Conservation (phyloP, 2,113 vertebrate genomes). For the Nycticorax nycticorax region DNA sequence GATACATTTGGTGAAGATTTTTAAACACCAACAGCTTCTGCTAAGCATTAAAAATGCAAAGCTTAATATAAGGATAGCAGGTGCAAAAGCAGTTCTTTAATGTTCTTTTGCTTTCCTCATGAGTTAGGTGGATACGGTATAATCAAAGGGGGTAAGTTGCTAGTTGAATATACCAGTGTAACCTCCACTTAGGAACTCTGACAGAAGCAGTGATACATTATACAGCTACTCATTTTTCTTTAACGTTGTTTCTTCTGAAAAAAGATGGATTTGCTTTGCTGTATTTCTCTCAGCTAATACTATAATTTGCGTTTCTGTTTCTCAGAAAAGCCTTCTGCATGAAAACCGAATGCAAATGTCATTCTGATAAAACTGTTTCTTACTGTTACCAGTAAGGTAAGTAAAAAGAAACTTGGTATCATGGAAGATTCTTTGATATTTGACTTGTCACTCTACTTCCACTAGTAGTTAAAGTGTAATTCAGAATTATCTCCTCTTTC, state of each 20-base stretch:
- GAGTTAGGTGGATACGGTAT: not conserved
- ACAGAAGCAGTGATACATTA: not conserved
- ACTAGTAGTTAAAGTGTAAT: not conserved
- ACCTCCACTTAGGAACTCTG: not conserved
- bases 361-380: not conserved
- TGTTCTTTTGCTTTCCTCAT: not conserved
- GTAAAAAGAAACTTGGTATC: not conserved
- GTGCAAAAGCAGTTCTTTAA: slow-evolving; percentile 32
- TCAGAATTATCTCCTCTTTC: not conserved
- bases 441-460: not conserved
- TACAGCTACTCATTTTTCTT: not conserved
- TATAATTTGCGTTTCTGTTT: not conserved
- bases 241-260: not conserved
- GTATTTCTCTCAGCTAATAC: not conserved
- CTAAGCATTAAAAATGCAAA: slow-evolving; percentile 49
- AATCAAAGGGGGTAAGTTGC: not conserved
- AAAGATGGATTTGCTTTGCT: not conserved
- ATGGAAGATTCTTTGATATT: not conserved
- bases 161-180: not conserved
- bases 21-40: not conserved
- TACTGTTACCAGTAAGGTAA: not conserved
- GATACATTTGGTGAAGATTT: slow-evolving; percentile 19
- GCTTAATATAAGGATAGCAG: not conserved
- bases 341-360: not conserved
- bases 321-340: not conserved